Evolutionary conservation across 2,797 vertebrate genomes (phyloP).

Genomic region (Artibeus jamaicensis): DNA sequence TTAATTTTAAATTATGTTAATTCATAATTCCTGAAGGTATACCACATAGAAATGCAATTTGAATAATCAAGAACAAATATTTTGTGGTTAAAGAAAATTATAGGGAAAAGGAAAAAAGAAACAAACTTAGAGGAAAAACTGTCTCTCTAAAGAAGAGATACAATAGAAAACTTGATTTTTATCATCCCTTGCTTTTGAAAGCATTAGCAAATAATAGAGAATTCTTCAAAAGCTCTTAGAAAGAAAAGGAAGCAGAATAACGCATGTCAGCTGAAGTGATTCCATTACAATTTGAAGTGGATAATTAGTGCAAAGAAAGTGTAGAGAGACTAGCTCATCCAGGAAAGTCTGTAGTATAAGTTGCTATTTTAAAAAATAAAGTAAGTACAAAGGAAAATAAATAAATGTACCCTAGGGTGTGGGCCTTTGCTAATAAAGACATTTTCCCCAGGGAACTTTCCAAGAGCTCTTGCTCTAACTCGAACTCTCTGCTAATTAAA

Average conservation of each 20-base stretch:
- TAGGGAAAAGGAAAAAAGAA: background rate
- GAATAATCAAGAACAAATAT: background rate
- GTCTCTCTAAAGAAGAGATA: background rate
- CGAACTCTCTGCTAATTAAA: background rate
- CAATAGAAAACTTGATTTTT: background rate
- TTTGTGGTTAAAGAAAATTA: background rate
- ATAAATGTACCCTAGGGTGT: background rate
- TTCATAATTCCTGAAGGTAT: background rate
- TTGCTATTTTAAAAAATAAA: background rate
- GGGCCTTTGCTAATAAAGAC: background rate
- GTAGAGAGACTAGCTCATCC: background rate
- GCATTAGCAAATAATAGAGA: background rate
- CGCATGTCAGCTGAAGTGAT: background rate
- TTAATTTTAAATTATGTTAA: constrained; percentile 29
- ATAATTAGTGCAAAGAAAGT: background rate
- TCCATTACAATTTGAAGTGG: background rate
- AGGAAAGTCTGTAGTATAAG: background rate
- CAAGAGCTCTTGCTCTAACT: background rate
- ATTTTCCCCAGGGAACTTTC: background rate
- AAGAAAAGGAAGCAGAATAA: background rate
- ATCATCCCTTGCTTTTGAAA: background rate
- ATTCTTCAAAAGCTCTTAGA: background rate
- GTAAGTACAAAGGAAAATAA: background rate
- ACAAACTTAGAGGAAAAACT: background rate
- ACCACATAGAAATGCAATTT: background rate